Conservation (phyloP, 2,113 vertebrate genomes). For the Cariama cristata region DNA sequence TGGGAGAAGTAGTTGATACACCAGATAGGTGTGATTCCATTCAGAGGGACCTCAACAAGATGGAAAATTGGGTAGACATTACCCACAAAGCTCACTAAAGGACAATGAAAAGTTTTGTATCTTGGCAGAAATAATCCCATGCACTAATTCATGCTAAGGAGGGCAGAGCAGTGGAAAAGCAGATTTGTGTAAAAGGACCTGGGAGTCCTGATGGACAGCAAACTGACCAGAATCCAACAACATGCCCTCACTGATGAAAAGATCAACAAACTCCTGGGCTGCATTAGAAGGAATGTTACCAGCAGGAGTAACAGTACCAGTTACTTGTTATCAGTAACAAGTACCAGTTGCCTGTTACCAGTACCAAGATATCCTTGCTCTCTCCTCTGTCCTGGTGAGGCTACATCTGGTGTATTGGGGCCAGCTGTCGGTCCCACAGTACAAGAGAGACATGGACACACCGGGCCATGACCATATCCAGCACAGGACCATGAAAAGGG, state of each 20-base stretch:
- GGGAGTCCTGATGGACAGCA: rapidly evolving
- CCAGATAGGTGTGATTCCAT: not conserved
- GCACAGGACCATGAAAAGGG: not conserved
- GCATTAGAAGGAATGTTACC: not conserved
- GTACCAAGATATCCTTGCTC: not conserved
- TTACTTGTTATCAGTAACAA: no score
- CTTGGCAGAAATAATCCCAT: no score
- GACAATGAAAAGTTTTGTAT: not conserved
- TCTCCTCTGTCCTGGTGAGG: not conserved
- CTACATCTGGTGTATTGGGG: not conserved
- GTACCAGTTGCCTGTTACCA: no score
- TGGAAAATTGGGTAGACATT: not conserved
- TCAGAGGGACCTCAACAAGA: not conserved
- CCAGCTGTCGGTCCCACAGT: not conserved
- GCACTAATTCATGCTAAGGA: no score
- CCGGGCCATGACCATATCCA: not conserved
- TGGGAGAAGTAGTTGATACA: not conserved
- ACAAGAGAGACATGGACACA: not conserved
- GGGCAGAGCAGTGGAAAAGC: no score
- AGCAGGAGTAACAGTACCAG: not conserved
- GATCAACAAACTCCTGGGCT: not conserved
- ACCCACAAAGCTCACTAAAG: not conserved
- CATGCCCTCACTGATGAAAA: not conserved
- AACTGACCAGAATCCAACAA: not conserved
- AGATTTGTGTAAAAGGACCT: not conserved